Evolutionary conservation across 2,113 vertebrate genomes (phyloP), one percentile per base, ranked within the genome.

Genomic region (Pseudopodoces humilis): DNA sequence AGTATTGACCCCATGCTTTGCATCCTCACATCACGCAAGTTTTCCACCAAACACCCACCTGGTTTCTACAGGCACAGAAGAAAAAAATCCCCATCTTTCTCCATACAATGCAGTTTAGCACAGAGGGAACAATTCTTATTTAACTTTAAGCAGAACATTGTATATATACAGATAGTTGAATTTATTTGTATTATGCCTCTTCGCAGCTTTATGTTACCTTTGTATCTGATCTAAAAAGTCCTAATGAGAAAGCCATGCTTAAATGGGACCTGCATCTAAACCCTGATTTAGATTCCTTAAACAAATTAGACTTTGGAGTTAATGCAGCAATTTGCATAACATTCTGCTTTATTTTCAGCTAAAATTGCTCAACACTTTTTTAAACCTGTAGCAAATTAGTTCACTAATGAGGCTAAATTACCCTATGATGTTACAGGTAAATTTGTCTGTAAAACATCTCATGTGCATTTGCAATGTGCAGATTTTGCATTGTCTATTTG

Each of bases 311-410:
- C 83, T 95, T 95, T 9, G 15, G 76, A 96, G 83, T 70, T 95
- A 92, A 95, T 50, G 71, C 56, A 90, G 85, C 84, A 88, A 94
- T 97, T 95, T 95, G 69, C 93, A 88, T 95, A 94, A 71, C 71
- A 83, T 96, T 92, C 68, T 46, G 35, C 83, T 94, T 58, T 94
- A 81, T 96, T 96, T 96, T 96, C 93, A 93, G 81, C 52, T 95
- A 64, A 95, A 96, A 95, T 96, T 96, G 90, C 93, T 96, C 78
- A 89, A 88, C 72, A 90, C 64, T 95, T 97, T 95, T 94, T 93
- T 7, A 86, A 97, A 90, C 94, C 86, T 83, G 50, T 41, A 69
- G 84, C 88, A 91, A 96, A 97, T 96, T 94, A 92, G 88, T 94
- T 91, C 72, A 18, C 60, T 97, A 95, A 95, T 96, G 94, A 94